These are phyloP conservation scores for Cancer borealis DNA, from an alignment of 2,888 invertebrate genomes.

Conservation along the genomic window DNA sequence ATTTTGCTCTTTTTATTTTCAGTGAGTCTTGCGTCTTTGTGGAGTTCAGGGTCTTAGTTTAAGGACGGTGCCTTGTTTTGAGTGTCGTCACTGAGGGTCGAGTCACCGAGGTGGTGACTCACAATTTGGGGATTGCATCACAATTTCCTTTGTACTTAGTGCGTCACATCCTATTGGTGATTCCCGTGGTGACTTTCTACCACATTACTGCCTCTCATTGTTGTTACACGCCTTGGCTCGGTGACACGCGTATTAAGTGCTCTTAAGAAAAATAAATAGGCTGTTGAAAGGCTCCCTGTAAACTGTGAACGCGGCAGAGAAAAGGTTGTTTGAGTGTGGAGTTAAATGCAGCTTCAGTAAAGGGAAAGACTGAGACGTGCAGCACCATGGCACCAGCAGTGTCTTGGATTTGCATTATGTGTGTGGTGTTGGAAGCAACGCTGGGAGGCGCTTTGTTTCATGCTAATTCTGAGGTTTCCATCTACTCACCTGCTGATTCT, in stretches of 20 bases:
- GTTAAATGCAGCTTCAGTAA: neutral
- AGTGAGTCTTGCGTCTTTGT: too few species aligned
- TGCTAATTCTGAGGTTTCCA: neutral
- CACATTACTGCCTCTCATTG: neutral
- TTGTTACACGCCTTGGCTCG: neutral
- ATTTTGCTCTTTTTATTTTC: too few species aligned
- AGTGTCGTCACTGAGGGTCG: neutral
- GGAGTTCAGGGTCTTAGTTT: too few species aligned
- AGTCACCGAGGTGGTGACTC: neutral
- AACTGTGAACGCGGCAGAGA: neutral
- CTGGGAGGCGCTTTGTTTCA: neutral
- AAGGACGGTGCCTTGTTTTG: too few species aligned
- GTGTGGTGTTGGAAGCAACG: neutral
- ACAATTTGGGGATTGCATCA: neutral
- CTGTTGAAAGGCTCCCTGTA: neutral
- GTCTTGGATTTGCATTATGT: neutral
- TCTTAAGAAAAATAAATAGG: neutral
- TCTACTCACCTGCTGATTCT: neutral
- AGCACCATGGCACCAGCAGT: neutral
- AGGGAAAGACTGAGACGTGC: neutral
- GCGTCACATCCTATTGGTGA: constrained; percentile 26
- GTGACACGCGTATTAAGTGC: neutral
- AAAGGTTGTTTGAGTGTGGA: neutral
- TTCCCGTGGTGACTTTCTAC: neutral
- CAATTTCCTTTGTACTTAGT: neutral